Percentiles rank a stretch among this genome's conserved stretches.
Conservation (phyloP, 1,140 invertebrate genomes). For the Sesamia nonagrioides region DNA sequence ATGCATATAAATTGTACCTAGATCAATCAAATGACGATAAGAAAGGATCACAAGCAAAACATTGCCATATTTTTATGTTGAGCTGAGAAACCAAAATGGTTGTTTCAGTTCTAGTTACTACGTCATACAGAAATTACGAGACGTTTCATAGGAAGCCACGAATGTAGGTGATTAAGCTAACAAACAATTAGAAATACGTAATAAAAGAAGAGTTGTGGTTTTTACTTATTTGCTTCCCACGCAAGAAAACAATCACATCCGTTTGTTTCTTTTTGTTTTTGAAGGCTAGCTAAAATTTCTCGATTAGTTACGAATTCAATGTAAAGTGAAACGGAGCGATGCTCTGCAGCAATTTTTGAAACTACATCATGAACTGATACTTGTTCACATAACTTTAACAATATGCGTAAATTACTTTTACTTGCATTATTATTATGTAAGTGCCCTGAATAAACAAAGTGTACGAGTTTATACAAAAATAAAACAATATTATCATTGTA, state of each 20-base stretch:
- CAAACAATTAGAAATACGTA: not conserved
- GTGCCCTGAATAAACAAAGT: slow-evolving; percentile 41
- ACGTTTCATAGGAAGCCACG: slow-evolving; percentile 7
- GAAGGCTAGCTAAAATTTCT: slow-evolving; percentile 52
- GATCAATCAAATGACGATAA: not conserved
- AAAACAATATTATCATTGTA: slow-evolving; percentile 33
- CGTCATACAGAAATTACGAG: not conserved
- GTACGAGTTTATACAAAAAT: slow-evolving; percentile 27
- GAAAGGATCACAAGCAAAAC: not conserved
- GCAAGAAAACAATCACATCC: slow-evolving; percentile 49
- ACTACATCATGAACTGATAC: slow-evolving; percentile 35
- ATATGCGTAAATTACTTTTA: slow-evolving; percentile 74
- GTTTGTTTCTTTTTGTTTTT: slow-evolving; percentile 57
- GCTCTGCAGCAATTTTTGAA: slow-evolving; percentile 53
- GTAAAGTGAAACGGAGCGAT: slow-evolving; percentile 59
- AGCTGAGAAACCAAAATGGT: not conserved
- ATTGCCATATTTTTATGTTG: not conserved
- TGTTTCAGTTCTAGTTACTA: not conserved
- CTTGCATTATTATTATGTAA: slow-evolving; percentile 77
- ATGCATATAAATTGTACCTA: too few species aligned
- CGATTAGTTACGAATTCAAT: slow-evolving; percentile 49
- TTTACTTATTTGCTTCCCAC: not conserved
- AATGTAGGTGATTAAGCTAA: not conserved
- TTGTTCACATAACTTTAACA: slow-evolving; percentile 48
- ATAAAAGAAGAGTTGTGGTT: slow-evolving; percentile 26